Evolutionary conservation across 2,113 vertebrate genomes (phyloP).

Genomic region (Ceyx margarethae): DNA sequence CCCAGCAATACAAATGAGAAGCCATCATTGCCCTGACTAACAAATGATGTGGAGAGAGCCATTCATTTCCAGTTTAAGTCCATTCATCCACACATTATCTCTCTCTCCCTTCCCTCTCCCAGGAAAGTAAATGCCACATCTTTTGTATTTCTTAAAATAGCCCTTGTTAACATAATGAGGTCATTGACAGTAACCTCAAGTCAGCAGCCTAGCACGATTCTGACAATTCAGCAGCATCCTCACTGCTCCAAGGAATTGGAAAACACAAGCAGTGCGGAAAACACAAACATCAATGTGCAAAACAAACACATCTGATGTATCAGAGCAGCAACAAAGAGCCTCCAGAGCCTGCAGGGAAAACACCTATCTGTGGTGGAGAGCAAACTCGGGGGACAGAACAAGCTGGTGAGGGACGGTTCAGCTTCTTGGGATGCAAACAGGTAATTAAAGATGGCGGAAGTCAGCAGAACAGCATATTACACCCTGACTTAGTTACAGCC

Average conservation of each 20-base stretch:
- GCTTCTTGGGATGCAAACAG: neutral
- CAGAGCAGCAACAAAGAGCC: constrained; percentile 30
- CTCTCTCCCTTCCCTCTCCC: neutral
- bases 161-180: constrained; percentile 46
- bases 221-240: constrained; percentile 56
- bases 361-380: constrained; percentile 12
- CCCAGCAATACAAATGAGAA: neutral
- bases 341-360: neutral
- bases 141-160: constrained; percentile 58
- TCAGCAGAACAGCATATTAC: constrained; percentile 49
- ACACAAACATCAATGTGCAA: constrained; percentile 26
- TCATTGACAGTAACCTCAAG: constrained; percentile 40
- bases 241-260: constrained; percentile 39
- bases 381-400: neutral
- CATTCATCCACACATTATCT: neutral
- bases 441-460: constrained; percentile 47
- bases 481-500: neutral
- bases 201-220: constrained; percentile 19
- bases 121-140: constrained; percentile 12
- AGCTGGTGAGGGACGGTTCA: neutral
- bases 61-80: neutral
- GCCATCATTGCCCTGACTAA: neutral
- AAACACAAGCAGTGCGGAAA: constrained; percentile 45
- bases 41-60: neutral
- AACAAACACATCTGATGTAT: constrained; percentile 33